Evolutionary conservation across 2,113 vertebrate species (phyloP), one percentile per base, ranked within the genome.

Genomic region (Herpailurus yagouaroundi): DNA sequence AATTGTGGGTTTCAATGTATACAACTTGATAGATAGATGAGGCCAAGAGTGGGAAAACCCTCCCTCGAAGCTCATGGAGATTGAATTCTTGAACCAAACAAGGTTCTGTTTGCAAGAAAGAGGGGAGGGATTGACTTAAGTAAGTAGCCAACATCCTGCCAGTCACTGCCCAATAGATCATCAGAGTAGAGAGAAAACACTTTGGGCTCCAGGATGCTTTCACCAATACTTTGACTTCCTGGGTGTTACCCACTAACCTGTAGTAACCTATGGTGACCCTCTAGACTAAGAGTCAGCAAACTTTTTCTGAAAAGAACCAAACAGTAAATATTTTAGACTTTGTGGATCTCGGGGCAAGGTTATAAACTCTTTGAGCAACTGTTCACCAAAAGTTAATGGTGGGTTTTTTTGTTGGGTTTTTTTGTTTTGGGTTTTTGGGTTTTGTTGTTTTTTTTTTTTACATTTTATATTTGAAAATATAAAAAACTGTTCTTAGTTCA

Each of bases 311-410:
- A 91, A 94, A 80, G 23, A 13, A 73, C 16, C 36, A 85, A 9
- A 50, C 4, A 71, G 29, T 77, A 84, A 68, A 93, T 89, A 60
- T 93, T 83, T 93, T 90, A 83, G n/a, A 64, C 66, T 77, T 60
- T 69, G 68, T 77, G 60, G 25, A 36, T 57, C 23, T 69, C 63
- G 41, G 85, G 21, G 29, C n/a, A 69, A 71, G 41, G 11, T 63
- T 7, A 33, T 80, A 74, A 89, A 84, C 63, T 93, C 48, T 55
- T 36, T 41, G 60, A 89, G n/a, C 63, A 93, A 80, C 27, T 52
- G 74, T 55, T 73, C 55, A 86, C 52, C 55, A 94, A 91, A 91
- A 55, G 18, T 31, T n/a, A 55, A 66, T n/a, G n/a, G 48, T 27
- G 45, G 45, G 45, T 9, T 45, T 45, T 45, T 45, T 45, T 45